Base-by-base conservation (phyloP, 2,888 invertebrate genomes). In the Drosophila maculinotata region DNA sequence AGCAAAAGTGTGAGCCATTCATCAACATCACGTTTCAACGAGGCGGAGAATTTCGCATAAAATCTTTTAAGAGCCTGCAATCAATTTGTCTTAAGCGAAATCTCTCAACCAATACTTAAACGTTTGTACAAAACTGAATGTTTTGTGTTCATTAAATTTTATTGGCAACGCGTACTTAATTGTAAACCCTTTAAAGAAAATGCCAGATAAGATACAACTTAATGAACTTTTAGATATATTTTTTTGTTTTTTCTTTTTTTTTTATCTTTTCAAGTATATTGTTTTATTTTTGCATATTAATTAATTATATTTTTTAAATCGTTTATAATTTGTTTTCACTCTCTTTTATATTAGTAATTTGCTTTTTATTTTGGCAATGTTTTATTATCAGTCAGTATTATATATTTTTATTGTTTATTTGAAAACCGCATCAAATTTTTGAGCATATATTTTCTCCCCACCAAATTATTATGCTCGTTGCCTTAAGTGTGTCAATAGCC, bases 401-500 rank as follows among this genome's bases (percentile, higher is more conserved):
- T 44, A 56, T 48, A 38, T 38, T 42, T 42, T 60, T 30, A 38
- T 38, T 42, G 44, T 60, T 33, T 56, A 15, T 52, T 49, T 63
- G n/a, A n/a, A n/a, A 12, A 23, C 10, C 17, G 15, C 30, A 48
- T 36, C 42, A 28, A 63, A 36, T 52, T 28, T 53, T 39, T 62
- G 9, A 10, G 35, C 28, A 45, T 30, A 20, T 23, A 58, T 64
- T 54, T 65, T 67, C 53, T 45, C 63, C 51, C 36, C 38, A 12
- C 45, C 25, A 72, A 63, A 72, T 78, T 56, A 56, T 76, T 76
- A 67, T 76, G 65, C 57, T 59, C 35, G 48, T 30, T 72, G 69
- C 63, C 74, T 64, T 71, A 83, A 76, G 79, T 85, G 80, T 83
- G 83, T 85, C 83, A 83, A 83, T 82, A 78, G 83, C 73, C 85